A percentile compares a stretch with the other conserved stretches of the same genome.
phyloP scores from a whole-genome alignment of 53 echinoderm and acorn worm species.

The Pentamera pediparva region DNA sequence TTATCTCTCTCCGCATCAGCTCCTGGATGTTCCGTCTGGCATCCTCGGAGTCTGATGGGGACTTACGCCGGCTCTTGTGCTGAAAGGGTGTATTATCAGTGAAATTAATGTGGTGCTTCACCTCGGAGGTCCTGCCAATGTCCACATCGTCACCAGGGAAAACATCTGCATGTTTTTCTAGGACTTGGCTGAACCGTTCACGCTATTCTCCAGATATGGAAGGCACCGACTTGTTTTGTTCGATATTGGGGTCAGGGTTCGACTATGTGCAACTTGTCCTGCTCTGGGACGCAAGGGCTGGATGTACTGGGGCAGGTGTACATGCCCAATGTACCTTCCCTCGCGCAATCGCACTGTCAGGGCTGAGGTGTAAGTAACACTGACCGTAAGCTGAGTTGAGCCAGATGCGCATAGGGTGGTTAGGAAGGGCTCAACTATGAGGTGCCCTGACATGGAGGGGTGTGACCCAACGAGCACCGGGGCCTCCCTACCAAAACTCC shows the following conservation, averaged over 20 bases:
- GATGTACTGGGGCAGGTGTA: not conserved
- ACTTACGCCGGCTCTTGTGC: conserved; percentile 19
- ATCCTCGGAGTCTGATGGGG: conserved; percentile 44
- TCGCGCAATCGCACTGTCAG: conserved; percentile 13
- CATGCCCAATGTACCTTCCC: not conserved
- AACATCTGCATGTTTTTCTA: not conserved
- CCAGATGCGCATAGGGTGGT: not conserved
- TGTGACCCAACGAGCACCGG: conserved; percentile 16
- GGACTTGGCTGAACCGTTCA: not conserved
- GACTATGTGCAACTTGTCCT: not conserved
- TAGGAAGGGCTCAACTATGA: not conserved
- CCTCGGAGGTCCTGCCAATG: conserved; percentile 34
- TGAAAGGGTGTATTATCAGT: conserved; percentile 45
- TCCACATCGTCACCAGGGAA: conserved; percentile 46
- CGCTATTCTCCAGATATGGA: not conserved
- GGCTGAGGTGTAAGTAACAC: not conserved
- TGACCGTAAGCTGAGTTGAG: not conserved
- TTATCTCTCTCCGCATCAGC: conserved; percentile 40
- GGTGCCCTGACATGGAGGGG: not conserved
- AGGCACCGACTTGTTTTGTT: not conserved
- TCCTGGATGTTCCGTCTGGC: conserved; percentile 29
- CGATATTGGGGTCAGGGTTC: not conserved
- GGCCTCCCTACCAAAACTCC: not conserved
- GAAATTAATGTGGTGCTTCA: conserved; percentile 24
- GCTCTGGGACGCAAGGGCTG: not conserved